Conservation (phyloP, 1,140 invertebrate genomes). For the Caenorhabditis inopinata region DNA sequence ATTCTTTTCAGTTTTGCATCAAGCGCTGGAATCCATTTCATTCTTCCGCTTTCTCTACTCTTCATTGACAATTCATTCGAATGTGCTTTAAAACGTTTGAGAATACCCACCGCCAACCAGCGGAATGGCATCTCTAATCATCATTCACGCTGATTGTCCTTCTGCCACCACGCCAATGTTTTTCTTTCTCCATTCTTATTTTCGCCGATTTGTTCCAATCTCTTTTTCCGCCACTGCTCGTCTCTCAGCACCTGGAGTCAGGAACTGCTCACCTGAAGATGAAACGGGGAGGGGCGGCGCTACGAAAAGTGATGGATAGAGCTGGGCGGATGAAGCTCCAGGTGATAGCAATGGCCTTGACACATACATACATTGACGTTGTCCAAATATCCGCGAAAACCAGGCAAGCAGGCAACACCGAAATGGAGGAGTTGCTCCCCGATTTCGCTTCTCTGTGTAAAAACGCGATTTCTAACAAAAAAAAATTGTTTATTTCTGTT, state of each 20-base stretch:
- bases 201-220: not conserved
- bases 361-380: constrained; percentile 7
- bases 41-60: too few species aligned
- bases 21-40: too few species aligned
- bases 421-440: too few species aligned
- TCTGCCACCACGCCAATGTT: not conserved
- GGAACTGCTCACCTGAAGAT: constrained; percentile 2
- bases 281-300: not conserved
- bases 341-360: not conserved
- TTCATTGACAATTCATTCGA: too few species aligned
- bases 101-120: too few species aligned
- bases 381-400: constrained; percentile 7
- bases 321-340: not conserved
- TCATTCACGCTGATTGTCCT: too few species aligned
- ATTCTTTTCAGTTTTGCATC: too few species aligned
- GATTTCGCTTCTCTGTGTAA: not conserved
- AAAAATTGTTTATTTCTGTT: not conserved
- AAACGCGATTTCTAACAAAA: not conserved
- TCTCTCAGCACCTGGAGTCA: not conserved
- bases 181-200: too few species aligned
- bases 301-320: not conserved
- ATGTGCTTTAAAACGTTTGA: too few species aligned
- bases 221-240: not conserved
- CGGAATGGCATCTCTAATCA: too few species aligned
- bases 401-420: not conserved